Percentiles rank a stretch among this genome's conserved stretches.
phyloP scores from a whole-genome alignment of 2,113 vertebrate species.

The Eira barbara region DNA sequence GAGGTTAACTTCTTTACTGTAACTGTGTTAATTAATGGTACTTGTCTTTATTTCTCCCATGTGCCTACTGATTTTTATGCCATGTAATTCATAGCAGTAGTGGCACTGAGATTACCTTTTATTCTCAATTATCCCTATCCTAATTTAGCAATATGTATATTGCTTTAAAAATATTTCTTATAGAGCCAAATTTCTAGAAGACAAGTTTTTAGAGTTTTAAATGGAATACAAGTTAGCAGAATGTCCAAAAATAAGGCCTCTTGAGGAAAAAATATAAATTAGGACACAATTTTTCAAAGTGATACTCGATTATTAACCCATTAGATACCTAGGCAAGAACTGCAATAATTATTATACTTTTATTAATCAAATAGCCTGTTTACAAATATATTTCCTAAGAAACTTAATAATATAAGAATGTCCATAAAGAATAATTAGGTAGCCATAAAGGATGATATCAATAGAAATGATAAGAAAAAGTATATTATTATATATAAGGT shows the following conservation, averaged over 20 bases:
- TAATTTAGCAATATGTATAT: not conserved
- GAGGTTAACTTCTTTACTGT: conserved; percentile 1
- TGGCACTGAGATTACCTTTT: not conserved
- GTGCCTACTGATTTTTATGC: conserved; percentile 17
- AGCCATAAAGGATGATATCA: not conserved
- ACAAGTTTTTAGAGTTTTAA: not conserved
- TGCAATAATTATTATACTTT: not conserved
- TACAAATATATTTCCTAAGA: not conserved
- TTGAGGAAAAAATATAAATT: not conserved
- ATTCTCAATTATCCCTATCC: not conserved
- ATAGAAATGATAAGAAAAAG: not conserved
- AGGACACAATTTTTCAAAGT: not conserved
- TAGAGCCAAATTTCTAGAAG: not conserved
- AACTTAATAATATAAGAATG: not conserved
- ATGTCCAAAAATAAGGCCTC: not conserved
- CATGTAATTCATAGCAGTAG: not conserved
- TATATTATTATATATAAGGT: not conserved
- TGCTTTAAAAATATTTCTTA: not conserved
- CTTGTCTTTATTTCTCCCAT: conserved; percentile 48
- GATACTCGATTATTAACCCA: not conserved
- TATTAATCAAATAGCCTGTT: not conserved
- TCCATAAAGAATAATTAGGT: not conserved
- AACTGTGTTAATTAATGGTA: conserved; percentile 5
- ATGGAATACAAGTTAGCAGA: not conserved
- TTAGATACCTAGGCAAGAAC: not conserved